phyloP scores from a whole-genome alignment of 2,888 invertebrate genomes.

The Eutolmus rufibarbis region DNA sequence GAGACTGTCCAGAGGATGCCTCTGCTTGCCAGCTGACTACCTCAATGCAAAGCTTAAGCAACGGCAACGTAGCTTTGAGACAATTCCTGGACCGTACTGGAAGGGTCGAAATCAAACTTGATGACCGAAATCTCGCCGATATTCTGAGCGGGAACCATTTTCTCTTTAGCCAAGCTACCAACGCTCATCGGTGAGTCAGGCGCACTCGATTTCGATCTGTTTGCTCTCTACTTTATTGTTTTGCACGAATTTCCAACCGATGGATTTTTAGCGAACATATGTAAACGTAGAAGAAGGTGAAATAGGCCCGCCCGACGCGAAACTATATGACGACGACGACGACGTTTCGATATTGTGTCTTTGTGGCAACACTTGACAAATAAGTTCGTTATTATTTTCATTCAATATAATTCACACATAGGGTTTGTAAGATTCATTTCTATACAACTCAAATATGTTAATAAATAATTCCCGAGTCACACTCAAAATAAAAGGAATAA shows the following conservation, averaged over 20 bases:
- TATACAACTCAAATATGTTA: too few species aligned
- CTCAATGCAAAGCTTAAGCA: conserved; percentile 85
- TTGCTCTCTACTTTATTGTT: conserved; percentile 21
- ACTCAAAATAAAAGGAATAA: too few species aligned
- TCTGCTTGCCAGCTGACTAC: conserved; percentile 71
- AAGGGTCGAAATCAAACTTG: conserved; percentile 63
- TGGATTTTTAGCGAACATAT: conserved; percentile 46
- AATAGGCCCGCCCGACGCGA: conserved; percentile 24
- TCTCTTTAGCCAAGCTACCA: conserved; percentile 53
- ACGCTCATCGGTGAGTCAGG: not conserved
- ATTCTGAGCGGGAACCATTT: conserved; percentile 66
- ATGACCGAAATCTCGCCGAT: conserved; percentile 43
- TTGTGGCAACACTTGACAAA: too few species aligned
- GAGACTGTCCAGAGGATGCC: conserved; percentile 74
- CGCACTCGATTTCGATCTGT: not conserved
- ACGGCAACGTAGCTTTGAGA: conserved; percentile 84
- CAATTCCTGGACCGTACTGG: conserved; percentile 91
- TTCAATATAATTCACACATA: too few species aligned
- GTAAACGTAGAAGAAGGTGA: not conserved
- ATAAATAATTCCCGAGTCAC: too few species aligned
- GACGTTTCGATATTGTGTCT: conserved; percentile 58
- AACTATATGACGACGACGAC: conserved; percentile 46
- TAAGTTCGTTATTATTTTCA: too few species aligned
- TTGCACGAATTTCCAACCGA: conserved; percentile 35
- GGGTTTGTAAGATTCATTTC: too few species aligned